Conservation (phyloP, 2,113 vertebrate genomes). For the Nerophis ophidion region DNA sequence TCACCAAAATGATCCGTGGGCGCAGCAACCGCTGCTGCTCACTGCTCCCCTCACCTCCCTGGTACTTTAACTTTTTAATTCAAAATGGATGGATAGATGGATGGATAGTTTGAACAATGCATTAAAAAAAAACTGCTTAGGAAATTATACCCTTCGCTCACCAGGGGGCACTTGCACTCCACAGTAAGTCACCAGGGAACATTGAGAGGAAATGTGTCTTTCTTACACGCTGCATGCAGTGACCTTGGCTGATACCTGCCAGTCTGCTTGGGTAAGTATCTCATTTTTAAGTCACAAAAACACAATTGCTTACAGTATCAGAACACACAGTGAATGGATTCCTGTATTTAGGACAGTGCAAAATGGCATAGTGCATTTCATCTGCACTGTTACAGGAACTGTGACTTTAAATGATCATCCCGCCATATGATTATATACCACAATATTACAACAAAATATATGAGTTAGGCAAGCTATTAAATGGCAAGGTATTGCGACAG, state of each 20-base stretch:
- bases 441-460: too few relatives aligned
- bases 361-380: constrained; percentile 22
- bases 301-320: constrained; percentile 33
- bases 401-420: too few relatives aligned
- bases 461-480: too few relatives aligned
- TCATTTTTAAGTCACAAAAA: constrained; percentile 29
- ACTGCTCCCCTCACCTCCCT: too few relatives aligned
- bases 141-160: constrained; percentile 33
- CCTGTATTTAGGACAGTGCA: constrained; percentile 16
- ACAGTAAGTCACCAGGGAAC: constrained; percentile 5
- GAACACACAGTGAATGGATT: constrained; percentile 28
- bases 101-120: too few relatives aligned
- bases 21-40: too few relatives aligned
- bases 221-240: constrained; percentile 27
- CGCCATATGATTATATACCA: too few relatives aligned
- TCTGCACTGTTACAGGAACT: neutral
- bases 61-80: too few relatives aligned
- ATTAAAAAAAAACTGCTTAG: neutral
- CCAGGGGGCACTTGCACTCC: constrained; percentile 48
- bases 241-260: constrained; percentile 29
- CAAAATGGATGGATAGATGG: too few relatives aligned
- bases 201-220: constrained; percentile 15
- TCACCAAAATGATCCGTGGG: too few relatives aligned
- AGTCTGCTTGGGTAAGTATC: constrained; percentile 33
- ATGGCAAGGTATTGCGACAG: too few relatives aligned